Base-by-base conservation (phyloP, 2,113 vertebrate species). In the Pluvianellus socialis region DNA sequence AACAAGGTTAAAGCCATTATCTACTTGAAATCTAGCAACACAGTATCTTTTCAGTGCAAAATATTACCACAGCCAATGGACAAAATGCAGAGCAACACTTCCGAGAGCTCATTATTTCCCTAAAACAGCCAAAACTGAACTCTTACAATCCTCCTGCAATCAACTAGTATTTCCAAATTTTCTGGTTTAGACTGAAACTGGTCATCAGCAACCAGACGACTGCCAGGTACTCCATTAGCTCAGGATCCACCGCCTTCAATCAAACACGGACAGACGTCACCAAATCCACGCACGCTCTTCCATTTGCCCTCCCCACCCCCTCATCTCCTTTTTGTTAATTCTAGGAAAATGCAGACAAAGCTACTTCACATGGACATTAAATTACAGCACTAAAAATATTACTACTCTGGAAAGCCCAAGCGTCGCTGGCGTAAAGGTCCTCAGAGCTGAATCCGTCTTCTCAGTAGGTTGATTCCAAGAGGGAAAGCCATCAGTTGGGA, bases 381-480 rank as follows among this genome's bases (percentile, higher is more conserved):
- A 90, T 77, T 58, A 86, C 61, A 68, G 63, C 22, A 38, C 19
- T 87, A 71, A 85, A 91, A 95, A 67, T 70, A 82, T 38, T n/a
- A 71, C 61, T 95, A 4, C 71, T 88, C 79, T 77, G 59, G 67
- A 86, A 95, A 91, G 70, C 26, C 81, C 28, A 63, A 92, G 44
- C 68, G 84, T 80, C 85, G 71, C 70, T 90, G 74, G 91, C 74
- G 61, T n/a, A 79, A 66, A 95, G 67, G 71, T 86, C 86, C 79
- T 81, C 75, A 32, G 90, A 93, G 94, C 59, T 26, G 67, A 93
- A 94, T 86, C 47, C 59, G 56, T 86, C 88, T 94, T 76, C 72
- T 55, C 82, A 53, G 71, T 3, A 80, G 59, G 74, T 10, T 68
- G 68, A 74, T 47, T 40, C 47, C 63, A 71, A 65, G 58, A n/a